Evolutionary conservation across 1,140 invertebrate species (phyloP), one percentile per base, ranked within the genome.

Genomic region (Heliothis subflexa): DNA sequence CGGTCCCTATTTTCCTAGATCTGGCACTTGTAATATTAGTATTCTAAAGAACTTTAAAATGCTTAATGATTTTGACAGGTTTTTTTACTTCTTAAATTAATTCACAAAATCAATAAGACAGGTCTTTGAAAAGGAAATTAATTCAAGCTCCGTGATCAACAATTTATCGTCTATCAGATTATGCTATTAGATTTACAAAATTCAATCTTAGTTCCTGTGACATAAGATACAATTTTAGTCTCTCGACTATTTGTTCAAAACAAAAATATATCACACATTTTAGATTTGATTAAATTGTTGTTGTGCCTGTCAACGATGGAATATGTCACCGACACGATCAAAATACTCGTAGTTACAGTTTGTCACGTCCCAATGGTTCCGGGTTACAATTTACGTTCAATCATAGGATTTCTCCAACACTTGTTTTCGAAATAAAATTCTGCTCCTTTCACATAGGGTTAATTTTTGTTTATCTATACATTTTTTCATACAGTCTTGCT

Each of bases 231-330:
- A 64, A 0, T 64, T 64, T 64, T 12, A 3, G 9, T 16, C 18
- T 9, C 16, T 33, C 40, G 33, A 45, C 3, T 40, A 40, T 14
- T 62, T 28, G 16, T 21, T 10, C 9, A 25, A 57, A 57, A 25
- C 21, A 25, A 12, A 13, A 11, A 13, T 25, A 25, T 3, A 25
- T 25, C 55, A 13, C 11, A 9, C n/a, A 18, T 1, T 64, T 64
- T 47, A 47, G 40, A 12, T 64, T 64, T 64, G 61, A 64, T 64
- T 64, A 64, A 64, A 64, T 10, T 64, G 61, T 64, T 64, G 40
- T 64, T 64, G 47, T 64, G n/a, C 3, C 33, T 62, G 33, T 62
- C 28, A 62, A 45, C 59, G 59, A 45, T n/a, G 54, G 54, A 62
- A 40, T 62, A 7, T 40, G 59, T 62, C 59, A 62, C 47, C 16